Conservation (phyloP, 2,888 invertebrate genomes). For the Chloroclystis v-ata region DNA sequence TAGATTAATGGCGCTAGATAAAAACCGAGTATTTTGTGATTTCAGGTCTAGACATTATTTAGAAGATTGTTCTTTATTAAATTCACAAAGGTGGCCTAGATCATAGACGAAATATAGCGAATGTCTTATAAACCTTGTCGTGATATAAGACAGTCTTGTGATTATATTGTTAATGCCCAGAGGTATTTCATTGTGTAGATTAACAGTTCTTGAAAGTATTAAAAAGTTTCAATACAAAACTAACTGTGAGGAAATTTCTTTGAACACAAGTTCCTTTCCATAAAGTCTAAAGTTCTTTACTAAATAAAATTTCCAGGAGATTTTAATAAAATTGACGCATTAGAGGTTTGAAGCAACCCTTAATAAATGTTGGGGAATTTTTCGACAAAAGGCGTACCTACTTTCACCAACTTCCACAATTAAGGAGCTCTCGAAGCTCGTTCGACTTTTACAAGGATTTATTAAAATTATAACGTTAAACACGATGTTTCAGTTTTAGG, state of each 20-base stretch:
- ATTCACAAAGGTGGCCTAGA: too few relatives aligned
- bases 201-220: too few relatives aligned
- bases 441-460: conserved; percentile 31
- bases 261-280: too few relatives aligned
- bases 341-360: conserved; percentile 14
- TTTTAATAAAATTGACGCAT: conserved; percentile 18
- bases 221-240: too few relatives aligned
- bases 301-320: neutral
- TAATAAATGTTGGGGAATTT: conserved; percentile 28
- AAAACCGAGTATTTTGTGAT: conserved; percentile 33
- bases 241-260: too few relatives aligned
- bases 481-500: conserved; percentile 28
- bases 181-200: too few relatives aligned
- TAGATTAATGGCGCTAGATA: conserved; percentile 60
- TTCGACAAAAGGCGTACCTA: conserved; percentile 28
- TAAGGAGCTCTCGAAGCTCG: conserved; percentile 28
- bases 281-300: too few relatives aligned
- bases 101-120: too few relatives aligned
- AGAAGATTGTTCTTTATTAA: too few relatives aligned
- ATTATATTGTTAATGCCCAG: too few relatives aligned
- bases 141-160: too few relatives aligned
- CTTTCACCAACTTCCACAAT: conserved; percentile 28
- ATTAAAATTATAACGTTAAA: conserved; percentile 30
- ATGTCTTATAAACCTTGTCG: too few relatives aligned
- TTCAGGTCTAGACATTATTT: conserved; percentile 28